Base-by-base conservation (phyloP, 2,888 invertebrate species). In the Tiphia femorata region DNA sequence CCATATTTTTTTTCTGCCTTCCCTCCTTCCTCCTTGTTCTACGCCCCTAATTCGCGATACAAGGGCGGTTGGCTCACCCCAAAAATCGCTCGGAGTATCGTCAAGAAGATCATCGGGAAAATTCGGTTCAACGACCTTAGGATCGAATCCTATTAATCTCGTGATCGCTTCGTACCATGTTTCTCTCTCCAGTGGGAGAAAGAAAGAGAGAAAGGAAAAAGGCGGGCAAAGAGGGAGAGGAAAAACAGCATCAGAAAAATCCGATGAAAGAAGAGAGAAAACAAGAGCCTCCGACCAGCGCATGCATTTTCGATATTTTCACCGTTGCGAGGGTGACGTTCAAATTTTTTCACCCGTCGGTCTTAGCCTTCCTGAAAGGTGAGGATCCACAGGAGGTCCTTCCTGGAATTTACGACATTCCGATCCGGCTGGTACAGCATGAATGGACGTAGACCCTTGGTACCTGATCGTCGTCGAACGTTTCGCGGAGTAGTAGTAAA, bases 381-480 rank as follows among this genome's bases (percentile, higher is more conserved):
- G 37, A 23, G 58, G 49, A 63, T 49, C 65, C 50, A 56, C 59
- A 46, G 62, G 62, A 48, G 69, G 48, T 38, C 62, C 42, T 58
- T 46, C 46, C 40, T 52, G 61, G 63, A 68, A 79, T 79, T 76
- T 75, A 73, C 71, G 74, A 70, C 72, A 73, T 76, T 74, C 72
- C 74, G 55, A 71, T 59, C 67, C 62, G 58, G 49, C 63, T 35
- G 57, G 29, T 33, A 48, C 58, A 60, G 46, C 67, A 67, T 76
- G 77, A 76, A 78, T 77, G 78, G 73, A 66, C 43, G 25, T 40
- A 23, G 27, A 21, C 47, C 16, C 14, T 33, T 17, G n/a, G 35
- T 58, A 55, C 64, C 65, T 64, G 58, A 38, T 40, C 17, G n/a
- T 20, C 20, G 30, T 44, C 19, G 19, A 30, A 19, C 20, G n/a